phyloP scores from a whole-genome alignment of 2,888 invertebrate species.

The Amiota minor region DNA sequence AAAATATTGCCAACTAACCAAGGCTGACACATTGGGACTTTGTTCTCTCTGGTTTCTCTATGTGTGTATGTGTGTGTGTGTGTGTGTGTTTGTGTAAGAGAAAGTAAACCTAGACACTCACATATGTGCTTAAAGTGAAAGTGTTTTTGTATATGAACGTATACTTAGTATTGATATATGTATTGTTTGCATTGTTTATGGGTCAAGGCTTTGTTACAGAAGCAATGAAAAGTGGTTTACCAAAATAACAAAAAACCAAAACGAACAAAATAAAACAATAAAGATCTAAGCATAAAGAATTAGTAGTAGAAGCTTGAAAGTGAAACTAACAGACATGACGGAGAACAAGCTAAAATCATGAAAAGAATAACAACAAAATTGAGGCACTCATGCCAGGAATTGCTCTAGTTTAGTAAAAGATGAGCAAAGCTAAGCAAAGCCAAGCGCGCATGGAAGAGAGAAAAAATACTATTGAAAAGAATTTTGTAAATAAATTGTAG shows the following conservation, averaged over 20 bases:
- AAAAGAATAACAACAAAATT: conserved; percentile 15
- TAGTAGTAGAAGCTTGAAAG: background rate
- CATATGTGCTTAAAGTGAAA: too few species aligned
- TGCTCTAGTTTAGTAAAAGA: background rate
- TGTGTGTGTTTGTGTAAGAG: background rate
- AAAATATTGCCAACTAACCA: background rate
- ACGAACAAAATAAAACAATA: background rate
- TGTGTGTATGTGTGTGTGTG: background rate
- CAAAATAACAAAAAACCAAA: conserved; percentile 6
- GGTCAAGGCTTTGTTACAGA: conserved; percentile 22
- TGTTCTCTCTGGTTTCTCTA: background rate
- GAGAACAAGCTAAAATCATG: conserved; percentile 1
- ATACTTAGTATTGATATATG: background rate
- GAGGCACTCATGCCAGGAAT: background rate
- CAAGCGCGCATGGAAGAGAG: conserved; percentile 22
- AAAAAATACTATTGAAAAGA: conserved; percentile 21
- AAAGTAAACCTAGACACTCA: background rate
- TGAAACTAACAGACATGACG: conserved; percentile 17
- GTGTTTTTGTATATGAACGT: too few species aligned
- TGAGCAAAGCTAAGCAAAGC: background rate
- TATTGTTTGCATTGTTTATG: background rate
- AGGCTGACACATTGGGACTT: too few species aligned
- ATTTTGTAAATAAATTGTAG: conserved; percentile 36
- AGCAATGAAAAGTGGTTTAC: background rate
- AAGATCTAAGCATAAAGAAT: background rate